Conservation (phyloP, 2,888 invertebrate species). For the Augiades crinisus region DNA sequence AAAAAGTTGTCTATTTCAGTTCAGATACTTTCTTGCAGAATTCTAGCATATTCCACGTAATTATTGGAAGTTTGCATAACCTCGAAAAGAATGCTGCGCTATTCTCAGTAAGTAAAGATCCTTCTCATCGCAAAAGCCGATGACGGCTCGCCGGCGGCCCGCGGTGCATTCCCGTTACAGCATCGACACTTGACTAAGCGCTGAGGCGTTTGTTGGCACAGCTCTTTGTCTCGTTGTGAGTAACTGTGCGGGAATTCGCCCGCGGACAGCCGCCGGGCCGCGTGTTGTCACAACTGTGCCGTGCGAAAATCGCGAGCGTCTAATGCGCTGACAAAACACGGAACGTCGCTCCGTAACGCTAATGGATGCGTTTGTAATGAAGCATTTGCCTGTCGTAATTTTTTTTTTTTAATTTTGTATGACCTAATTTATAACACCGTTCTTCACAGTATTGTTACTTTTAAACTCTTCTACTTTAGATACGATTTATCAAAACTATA, state of each 20-base stretch:
- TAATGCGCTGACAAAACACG: constrained; percentile 22
- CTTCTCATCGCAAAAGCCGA: too few species aligned
- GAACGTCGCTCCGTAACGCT: not conserved
- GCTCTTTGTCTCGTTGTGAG: constrained; percentile 42
- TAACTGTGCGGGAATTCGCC: constrained; percentile 39
- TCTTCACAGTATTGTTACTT: too few species aligned
- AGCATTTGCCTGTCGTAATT: not conserved
- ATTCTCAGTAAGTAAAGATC: too few species aligned
- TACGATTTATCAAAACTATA: too few species aligned
- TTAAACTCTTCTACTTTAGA: too few species aligned
- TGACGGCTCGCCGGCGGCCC: not conserved
- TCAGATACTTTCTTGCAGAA: too few species aligned
- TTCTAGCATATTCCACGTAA: too few species aligned
- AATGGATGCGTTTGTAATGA: too few species aligned
- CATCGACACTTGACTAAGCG: constrained; percentile 29
- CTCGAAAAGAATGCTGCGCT: too few species aligned
- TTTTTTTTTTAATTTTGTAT: not conserved
- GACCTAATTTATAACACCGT: too few species aligned
- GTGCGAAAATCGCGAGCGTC: constrained; percentile 14
- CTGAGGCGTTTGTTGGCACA: constrained; percentile 26
- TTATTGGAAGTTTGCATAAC: too few species aligned
- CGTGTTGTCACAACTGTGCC: constrained; percentile 16
- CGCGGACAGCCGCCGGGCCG: constrained; percentile 12
- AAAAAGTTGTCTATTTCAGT: too few species aligned
- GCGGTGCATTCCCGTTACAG: constrained; percentile 13